Conservation (phyloP, 2,797 vertebrate genomes). For the Molossus molossus region DNA sequence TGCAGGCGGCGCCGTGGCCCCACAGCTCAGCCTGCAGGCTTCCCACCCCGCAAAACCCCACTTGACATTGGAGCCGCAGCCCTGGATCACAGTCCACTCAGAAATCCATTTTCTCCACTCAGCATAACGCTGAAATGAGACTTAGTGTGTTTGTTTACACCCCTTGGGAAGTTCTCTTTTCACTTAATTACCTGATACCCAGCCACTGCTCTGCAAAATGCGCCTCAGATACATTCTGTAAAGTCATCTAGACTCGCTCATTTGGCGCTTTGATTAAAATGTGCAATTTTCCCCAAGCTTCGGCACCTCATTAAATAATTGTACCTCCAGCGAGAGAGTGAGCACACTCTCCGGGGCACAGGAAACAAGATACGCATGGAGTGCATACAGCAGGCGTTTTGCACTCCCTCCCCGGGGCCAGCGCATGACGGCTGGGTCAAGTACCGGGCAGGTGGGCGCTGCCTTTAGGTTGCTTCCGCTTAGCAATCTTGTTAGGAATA, state of each 20-base stretch:
- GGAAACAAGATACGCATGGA: conserved; percentile 19
- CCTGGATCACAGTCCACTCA: conserved; percentile 3
- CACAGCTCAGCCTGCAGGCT: background rate
- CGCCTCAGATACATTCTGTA: conserved; percentile 78
- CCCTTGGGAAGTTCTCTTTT: conserved; percentile 80
- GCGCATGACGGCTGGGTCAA: background rate
- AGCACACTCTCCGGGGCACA: conserved; percentile 19
- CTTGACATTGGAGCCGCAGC: conserved; percentile 38
- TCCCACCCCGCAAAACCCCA: accelerated
- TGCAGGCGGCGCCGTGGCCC: background rate
- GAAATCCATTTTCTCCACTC: conserved; percentile 78
- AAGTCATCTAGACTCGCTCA: conserved; percentile 77
- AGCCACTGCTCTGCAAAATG: conserved; percentile 81
- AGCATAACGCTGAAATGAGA: conserved; percentile 71
- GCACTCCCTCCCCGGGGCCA: background rate
- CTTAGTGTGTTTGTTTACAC: conserved; percentile 79
- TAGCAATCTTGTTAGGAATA: background rate
- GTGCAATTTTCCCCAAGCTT: conserved; percentile 76
- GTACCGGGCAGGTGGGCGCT: background rate
- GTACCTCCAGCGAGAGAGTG: conserved; percentile 73
- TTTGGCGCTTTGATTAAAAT: conserved; percentile 85
- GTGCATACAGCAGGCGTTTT: background rate
- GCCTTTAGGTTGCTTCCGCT: background rate
- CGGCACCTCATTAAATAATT: conserved; percentile 77
- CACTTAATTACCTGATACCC: conserved; percentile 82